These are phyloP conservation scores for Drosophila erecta DNA, from an alignment of 1,140 invertebrate genomes.

Conservation along the genomic window DNA sequence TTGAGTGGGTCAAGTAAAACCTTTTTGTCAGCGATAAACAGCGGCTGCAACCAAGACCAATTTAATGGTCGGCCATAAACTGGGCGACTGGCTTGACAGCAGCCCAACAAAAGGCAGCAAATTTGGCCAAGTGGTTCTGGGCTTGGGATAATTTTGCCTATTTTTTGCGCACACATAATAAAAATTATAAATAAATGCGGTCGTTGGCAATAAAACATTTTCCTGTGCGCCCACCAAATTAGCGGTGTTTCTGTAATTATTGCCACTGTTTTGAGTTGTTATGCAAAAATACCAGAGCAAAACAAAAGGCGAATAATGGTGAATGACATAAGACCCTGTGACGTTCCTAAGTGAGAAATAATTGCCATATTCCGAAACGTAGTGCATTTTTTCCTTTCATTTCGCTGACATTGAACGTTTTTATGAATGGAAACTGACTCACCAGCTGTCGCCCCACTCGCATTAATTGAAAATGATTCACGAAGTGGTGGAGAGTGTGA, in stretches of 20 bases:
- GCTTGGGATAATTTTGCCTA: slow-evolving; percentile 6
- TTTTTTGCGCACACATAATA: slow-evolving; percentile 41
- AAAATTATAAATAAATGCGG: slow-evolving; percentile 62
- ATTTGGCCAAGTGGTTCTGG: slow-evolving; percentile 34
- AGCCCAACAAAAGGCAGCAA: slow-evolving; percentile 25
- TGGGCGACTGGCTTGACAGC: slow-evolving; percentile 53
- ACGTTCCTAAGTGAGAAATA: slow-evolving; percentile 48
- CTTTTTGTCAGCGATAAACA: slow-evolving; percentile 79
- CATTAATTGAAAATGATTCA: slow-evolving; percentile 80
- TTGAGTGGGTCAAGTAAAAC: slow-evolving; percentile 80
- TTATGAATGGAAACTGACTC: slow-evolving; percentile 67
- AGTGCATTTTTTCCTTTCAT: slow-evolving; percentile 33
- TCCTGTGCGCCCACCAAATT: slow-evolving; percentile 45
- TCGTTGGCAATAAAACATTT: slow-evolving; percentile 59
- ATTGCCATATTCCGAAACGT: slow-evolving; percentile 35
- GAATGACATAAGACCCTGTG: slow-evolving; percentile 46
- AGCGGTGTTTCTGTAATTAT: slow-evolving; percentile 33
- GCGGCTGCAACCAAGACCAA: slow-evolving; percentile 63
- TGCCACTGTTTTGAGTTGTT: slow-evolving; percentile 52
- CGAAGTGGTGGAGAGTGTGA: slow-evolving; percentile 16
- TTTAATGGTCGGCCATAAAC: slow-evolving; percentile 70
- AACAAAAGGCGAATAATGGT: slow-evolving; percentile 4
- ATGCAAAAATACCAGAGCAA: slow-evolving; percentile 24
- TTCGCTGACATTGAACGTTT: slow-evolving; percentile 70
- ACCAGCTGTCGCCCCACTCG: slow-evolving; percentile 49